Conservation (phyloP, 1,140 invertebrate species). For the Drosophila pruinosa region DNA sequence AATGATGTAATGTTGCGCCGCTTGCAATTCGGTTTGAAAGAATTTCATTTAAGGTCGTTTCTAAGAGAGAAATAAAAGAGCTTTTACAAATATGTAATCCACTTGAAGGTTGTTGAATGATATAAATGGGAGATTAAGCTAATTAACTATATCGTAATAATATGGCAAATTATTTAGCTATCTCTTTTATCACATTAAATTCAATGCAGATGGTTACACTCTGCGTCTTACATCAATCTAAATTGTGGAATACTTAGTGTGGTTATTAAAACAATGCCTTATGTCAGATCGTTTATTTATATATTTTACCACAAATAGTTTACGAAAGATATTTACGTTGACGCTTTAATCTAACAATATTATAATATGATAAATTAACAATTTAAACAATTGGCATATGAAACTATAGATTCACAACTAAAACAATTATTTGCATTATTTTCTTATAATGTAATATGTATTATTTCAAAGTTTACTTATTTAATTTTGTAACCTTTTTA, state of each 20-base stretch:
- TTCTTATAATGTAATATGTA: no score
- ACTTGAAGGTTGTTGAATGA: not conserved
- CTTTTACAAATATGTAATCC: constrained; percentile 2
- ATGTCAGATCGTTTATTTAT: not conserved
- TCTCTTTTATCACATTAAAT: not conserved
- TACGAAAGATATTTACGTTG: no score
- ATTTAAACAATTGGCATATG: not conserved
- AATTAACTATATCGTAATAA: not conserved
- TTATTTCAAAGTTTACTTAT: no score
- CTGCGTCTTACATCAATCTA: not conserved
- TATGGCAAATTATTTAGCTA: not conserved
- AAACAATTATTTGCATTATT: no score
- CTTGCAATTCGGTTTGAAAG: constrained; percentile 32
- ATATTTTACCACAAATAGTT: not conserved
- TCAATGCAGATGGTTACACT: not conserved
- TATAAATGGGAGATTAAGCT: not conserved
- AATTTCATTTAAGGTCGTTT: constrained; percentile 54
- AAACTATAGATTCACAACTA: no score
- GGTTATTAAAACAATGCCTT: no score
- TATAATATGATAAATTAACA: not conserved
- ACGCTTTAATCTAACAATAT: not conserved
- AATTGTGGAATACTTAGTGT: not conserved
- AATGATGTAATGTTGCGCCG: constrained; percentile 57
- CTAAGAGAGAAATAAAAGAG: not conserved
- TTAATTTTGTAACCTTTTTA: no score